Conservation (phyloP, 2,113 vertebrate species). For the Spea bombifrons region DNA sequence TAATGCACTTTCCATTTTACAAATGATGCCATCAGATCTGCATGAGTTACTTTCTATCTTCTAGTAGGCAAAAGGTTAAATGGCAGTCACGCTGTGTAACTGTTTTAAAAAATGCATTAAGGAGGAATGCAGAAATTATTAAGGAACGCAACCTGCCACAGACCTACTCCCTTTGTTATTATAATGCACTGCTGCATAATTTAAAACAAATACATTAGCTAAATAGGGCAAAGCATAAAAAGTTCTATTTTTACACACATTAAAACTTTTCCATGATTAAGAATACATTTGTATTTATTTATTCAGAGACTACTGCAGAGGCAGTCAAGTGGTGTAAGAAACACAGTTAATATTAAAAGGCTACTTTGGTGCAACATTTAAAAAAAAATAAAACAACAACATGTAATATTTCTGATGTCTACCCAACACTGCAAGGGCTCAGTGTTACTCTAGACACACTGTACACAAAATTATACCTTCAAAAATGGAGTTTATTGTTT, state of each 20-base stretch:
- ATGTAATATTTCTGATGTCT: too few species aligned
- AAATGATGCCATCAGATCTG: background rate
- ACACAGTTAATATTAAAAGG: too few species aligned
- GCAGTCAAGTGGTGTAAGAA: too few species aligned
- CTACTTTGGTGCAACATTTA: too few species aligned
- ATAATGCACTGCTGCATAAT: constrained; percentile 38
- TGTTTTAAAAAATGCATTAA: constrained; percentile 39
- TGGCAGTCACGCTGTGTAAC: background rate
- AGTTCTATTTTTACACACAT: constrained; percentile 20
- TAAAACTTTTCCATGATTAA: constrained; percentile 10
- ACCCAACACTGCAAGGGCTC: too few species aligned
- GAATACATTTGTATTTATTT: too few species aligned
- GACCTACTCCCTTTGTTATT: constrained; percentile 27
- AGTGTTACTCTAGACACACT: too few species aligned
- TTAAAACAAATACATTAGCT: constrained; percentile 43
- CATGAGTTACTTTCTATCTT: background rate
- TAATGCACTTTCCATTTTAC: constrained; percentile 6
- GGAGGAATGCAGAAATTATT: constrained; percentile 27
- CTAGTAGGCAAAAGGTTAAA: constrained; percentile 4
- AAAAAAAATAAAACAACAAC: too few species aligned
- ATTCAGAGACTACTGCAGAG: too few species aligned
- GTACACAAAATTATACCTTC: too few species aligned
- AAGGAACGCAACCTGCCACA: constrained; percentile 16
- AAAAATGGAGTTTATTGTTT: too few species aligned
- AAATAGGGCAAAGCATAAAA: constrained; percentile 24